These are phyloP conservation scores for Lumbricus terrestris DNA, from an alignment of 2,888 invertebrate genomes.

Conservation along the genomic window DNA sequence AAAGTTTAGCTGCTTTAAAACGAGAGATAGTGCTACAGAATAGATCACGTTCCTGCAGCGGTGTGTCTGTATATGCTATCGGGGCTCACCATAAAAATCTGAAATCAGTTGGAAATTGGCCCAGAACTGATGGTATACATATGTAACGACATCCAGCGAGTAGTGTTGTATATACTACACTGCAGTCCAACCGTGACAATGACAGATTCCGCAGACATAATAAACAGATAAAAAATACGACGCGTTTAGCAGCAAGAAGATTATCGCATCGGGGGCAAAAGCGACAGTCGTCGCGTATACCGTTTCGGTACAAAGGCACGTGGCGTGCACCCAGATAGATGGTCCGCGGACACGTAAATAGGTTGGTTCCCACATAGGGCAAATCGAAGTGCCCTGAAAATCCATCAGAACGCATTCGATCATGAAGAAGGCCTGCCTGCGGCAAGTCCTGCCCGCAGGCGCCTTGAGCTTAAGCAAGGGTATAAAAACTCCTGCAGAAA, in stretches of 20 bases:
- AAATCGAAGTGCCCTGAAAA: neutral
- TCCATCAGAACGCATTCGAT: neutral
- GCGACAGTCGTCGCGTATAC: neutral
- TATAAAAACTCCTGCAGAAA: neutral
- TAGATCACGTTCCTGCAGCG: neutral
- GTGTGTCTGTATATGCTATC: no score
- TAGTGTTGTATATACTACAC: no score
- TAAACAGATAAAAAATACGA: neutral
- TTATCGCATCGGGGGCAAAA: neutral
- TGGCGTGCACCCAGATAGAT: neutral
- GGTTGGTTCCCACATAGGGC: neutral
- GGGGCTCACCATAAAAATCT: no score
- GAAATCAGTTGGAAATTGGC: neutral
- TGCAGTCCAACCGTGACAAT: neutral
- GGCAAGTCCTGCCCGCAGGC: neutral
- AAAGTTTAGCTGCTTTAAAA: neutral
- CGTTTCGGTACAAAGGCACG: neutral
- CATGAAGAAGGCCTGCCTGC: neutral
- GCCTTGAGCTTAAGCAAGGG: no score
- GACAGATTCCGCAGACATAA: neutral
- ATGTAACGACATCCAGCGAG: no score
- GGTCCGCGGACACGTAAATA: neutral
- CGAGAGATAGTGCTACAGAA: neutral
- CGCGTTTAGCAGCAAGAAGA: neutral
- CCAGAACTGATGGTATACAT: no score